Percentiles rank a stretch among this genome's conserved stretches.
Evolutionary conservation across 2,113 vertebrate species (phyloP).

Genomic region (Macrotis lagotis): DNA sequence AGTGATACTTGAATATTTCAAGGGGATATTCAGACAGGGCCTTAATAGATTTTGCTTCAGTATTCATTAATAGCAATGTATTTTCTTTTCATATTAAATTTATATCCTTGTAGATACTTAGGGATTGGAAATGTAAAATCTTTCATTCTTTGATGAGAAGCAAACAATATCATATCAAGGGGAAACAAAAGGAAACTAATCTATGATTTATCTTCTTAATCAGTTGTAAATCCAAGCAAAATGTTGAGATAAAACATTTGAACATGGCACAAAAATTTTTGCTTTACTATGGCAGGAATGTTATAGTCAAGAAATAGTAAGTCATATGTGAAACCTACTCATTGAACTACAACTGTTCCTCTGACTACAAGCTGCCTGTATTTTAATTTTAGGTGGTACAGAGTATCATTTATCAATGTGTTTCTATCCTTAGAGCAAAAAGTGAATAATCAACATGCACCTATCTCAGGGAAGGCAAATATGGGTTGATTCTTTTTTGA

Average conservation of each 20-base stretch:
- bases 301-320: neutral
- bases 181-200: constrained; percentile 48
- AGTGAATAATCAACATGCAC: neutral
- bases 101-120: constrained; percentile 57
- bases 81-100: constrained; percentile 38
- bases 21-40: neutral
- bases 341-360: constrained; percentile 22
- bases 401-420: constrained; percentile 31
- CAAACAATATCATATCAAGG: constrained; percentile 52
- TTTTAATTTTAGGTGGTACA: neutral
- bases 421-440: constrained; percentile 27
- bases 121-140: constrained; percentile 32
- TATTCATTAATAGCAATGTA: constrained; percentile 42
- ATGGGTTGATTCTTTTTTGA: constrained; percentile 14
- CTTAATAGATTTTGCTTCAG: neutral
- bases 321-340: neutral
- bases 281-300: neutral
- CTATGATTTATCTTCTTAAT: constrained; percentile 25
- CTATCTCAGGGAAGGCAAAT: constrained; percentile 8
- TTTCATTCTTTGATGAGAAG: constrained; percentile 36
- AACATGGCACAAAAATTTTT: constrained; percentile 21
- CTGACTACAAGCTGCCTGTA: neutral
- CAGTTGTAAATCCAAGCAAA: constrained; percentile 45
- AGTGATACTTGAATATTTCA: neutral
- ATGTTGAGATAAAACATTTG: neutral